Base-by-base conservation (phyloP, 2,888 invertebrate species). In the Lepidocyrtinus sp. region DNA sequence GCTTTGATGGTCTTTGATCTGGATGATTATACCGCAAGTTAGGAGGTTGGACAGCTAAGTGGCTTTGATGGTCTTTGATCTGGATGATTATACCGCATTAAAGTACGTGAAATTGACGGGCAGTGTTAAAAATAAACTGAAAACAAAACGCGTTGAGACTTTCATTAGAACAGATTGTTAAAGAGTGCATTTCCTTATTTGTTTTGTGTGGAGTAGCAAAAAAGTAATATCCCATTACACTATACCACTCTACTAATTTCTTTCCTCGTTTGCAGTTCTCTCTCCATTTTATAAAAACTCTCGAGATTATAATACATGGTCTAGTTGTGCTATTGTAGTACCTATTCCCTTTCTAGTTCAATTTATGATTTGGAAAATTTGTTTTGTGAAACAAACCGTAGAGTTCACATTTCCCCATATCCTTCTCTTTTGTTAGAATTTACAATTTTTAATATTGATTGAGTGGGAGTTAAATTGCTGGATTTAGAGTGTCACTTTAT, bases 141-240 rank as follows among this genome's bases (percentile, higher is more conserved):
- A 15, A 2, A 50, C 50, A n/a, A 15, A 2, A 36, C 50, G 2
- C 50, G 2, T 17, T 12, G n/a, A 7, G n/a, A 50, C 15, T 15
- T n/a, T 17, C 15, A 50, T 2, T 2, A 50, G n/a, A 15, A 36
- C 36, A 50, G 50, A 50, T 17, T 7, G 50, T n/a, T 1, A 12
- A 12, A 50, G 50, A 50, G 50, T 50, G 50, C 50, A 50, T 50
- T 50, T 50, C 50, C 50, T 50, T 12, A 50, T 50, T 50, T 50
- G 17, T 17, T 50, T 7, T 17, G 5, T 7, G 5, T 36, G 36
- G 12, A 36, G 36, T 36, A 36, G 36, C 12, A 36, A 7, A 36
- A 36, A 36, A 36, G 12, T 12, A 36, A 36, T 50, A 50, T n/a
- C 15, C 2, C 50, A 50, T 17, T 50, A 15, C 50, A 50, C 15